These are phyloP conservation scores for Xenopus laevis DNA, from an alignment of 2,113 vertebrate species.

Conservation along the genomic window DNA sequence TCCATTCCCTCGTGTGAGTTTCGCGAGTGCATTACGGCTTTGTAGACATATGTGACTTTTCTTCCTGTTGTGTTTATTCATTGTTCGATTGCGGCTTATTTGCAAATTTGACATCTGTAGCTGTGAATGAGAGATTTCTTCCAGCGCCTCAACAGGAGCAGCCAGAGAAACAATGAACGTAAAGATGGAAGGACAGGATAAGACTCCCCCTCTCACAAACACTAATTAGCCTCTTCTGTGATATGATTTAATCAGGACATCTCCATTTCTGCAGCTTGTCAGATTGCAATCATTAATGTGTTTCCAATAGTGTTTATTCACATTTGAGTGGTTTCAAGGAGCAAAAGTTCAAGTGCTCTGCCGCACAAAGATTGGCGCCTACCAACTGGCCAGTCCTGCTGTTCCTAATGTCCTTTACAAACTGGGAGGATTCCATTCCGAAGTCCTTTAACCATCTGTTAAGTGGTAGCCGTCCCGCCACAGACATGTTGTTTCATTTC, in stretches of 20 bases:
- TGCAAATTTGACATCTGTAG: background rate
- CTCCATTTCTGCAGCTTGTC: conserved; percentile 20
- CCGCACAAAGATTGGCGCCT: conserved; percentile 16
- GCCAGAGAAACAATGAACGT: background rate
- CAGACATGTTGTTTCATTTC: background rate
- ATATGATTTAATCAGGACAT: conserved; percentile 31
- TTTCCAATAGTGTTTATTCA: conserved; percentile 13
- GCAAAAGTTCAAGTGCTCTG: conserved; percentile 35
- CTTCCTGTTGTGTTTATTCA: background rate
- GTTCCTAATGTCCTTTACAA: conserved; percentile 26
- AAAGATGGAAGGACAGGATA: conserved; percentile 9
- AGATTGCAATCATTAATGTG: conserved; percentile 23
- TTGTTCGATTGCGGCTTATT: background rate
- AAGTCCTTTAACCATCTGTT: conserved; percentile 35
- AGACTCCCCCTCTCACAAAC: conserved; percentile 12
- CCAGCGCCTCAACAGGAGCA: background rate
- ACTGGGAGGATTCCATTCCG: conserved; percentile 19
- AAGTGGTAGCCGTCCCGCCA: background rate
- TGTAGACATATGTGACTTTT: background rate
- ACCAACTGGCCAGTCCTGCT: conserved; percentile 18
- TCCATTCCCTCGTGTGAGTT: too few relatives aligned
- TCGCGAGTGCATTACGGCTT: too few relatives aligned
- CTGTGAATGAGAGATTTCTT: conserved; percentile 7
- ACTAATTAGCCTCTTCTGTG: conserved; percentile 37
- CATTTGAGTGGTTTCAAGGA: conserved; percentile 14